Base-by-base conservation (phyloP, 2,888 invertebrate genomes). In the Tenthredo distinguenda region DNA sequence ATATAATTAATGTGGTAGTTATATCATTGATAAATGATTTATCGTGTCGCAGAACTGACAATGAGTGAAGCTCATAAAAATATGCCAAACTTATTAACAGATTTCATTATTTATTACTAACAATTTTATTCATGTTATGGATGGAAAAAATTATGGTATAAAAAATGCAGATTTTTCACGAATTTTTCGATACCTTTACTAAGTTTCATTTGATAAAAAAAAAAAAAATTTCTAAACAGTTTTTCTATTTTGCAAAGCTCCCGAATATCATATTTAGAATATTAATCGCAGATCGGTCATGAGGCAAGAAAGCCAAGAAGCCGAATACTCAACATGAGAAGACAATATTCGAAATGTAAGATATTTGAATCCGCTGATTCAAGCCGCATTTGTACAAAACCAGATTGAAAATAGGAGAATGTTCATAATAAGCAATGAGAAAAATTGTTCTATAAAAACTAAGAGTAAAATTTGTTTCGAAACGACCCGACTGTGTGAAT, bases 11-110 rank as follows among this genome's bases (percentile, higher is more conserved):
- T 43, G 43, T 55, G 47, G 9, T 55, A 31, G 18, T 55, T 26
- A 15, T 34, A 50, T 18, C 18, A 50, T n/a, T 18, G 47, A 50
- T 77, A n/a, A 77, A 77, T 77, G 74, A 74, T 77, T 77, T 18
- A 77, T 55, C 18, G 26, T 34, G 34, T 34, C n/a, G 1, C n/a
- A 31, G 4, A n/a, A 31, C 21, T 43, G n/a, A n/a, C n/a, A n/a
- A n/a, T n/a, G n/a, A 43, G 74, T 2, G 15, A 43, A 74, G 74
- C 74, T 43, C 6, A 74, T 43, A 40, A 40, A 74, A 43, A 10
- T 43, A 74, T 74, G 26, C 74, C 74, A 21, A 40, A 74, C 10
- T 26, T 26, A 43, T 74, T 26, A 74, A 18, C 40, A 74, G 74
- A 74, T 74, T 74, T 43, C 21, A 21, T 43, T 21, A 26, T 43